phyloP scores from a whole-genome alignment of 2,888 invertebrate species.

The Cheilosia soror region DNA sequence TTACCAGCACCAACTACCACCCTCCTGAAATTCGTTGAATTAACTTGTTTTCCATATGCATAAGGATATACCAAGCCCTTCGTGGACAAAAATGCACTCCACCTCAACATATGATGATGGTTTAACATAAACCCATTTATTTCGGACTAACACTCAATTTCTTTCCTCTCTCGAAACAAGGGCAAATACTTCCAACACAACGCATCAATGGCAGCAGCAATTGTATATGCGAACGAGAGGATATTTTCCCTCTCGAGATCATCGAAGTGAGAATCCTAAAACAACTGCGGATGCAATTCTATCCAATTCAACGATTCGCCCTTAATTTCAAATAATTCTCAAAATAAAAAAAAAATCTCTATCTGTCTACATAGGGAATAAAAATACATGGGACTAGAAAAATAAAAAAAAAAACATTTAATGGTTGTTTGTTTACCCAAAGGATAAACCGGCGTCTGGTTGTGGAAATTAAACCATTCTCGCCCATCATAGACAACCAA shows the following conservation, averaged over 20 bases:
- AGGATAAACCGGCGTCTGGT: constrained; percentile 72
- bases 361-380: constrained; percentile 54
- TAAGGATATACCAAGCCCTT: constrained; percentile 40
- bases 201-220: constrained; percentile 35
- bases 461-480: constrained; percentile 70
- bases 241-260: constrained; percentile 63
- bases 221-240: constrained; percentile 43
- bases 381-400: constrained; percentile 43
- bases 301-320: constrained; percentile 58
- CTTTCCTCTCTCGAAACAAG: constrained; percentile 24
- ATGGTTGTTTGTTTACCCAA: constrained; percentile 74
- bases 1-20: constrained; percentile 26
- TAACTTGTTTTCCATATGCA: constrained; percentile 58
- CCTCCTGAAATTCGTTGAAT: constrained; percentile 44
- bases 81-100: constrained; percentile 25
- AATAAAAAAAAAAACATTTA: constrained; percentile 50
- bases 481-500: not conserved
- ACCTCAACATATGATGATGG: constrained; percentile 65
- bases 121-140: constrained; percentile 80
- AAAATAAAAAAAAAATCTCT: constrained; percentile 25
- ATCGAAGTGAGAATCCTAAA: constrained; percentile 70
- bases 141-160: constrained; percentile 81
- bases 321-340: constrained; percentile 61
- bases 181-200: constrained; percentile 47
- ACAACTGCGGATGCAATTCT: constrained; percentile 73